phyloP scores from a whole-genome alignment of 2,797 vertebrate genomes.

The Eremophila alpestris region DNA sequence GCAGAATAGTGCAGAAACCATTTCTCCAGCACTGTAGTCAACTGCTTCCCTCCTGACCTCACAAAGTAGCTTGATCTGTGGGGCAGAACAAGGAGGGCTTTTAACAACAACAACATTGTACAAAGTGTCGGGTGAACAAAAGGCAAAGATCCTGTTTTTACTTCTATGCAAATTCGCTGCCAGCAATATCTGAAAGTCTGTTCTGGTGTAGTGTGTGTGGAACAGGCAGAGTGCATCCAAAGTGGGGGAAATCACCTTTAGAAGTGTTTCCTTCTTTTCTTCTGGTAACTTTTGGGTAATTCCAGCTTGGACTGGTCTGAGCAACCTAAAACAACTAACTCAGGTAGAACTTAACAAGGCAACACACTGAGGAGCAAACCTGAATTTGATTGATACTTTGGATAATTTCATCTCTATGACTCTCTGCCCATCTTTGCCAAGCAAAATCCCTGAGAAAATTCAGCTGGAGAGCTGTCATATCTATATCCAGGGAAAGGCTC shows the following conservation, averaged over 20 bases:
- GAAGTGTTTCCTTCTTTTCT: not conserved
- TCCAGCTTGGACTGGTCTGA: not conserved
- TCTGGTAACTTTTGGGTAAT: not conserved
- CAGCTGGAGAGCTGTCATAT: not conserved
- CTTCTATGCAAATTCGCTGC: not conserved
- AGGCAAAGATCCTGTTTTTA: not conserved
- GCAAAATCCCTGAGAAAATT: not conserved
- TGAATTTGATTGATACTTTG: not conserved
- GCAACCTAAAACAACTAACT: not conserved
- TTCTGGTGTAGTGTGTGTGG: not conserved
- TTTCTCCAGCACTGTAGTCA: not conserved
- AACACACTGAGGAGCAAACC: not conserved
- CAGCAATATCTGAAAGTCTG: not conserved
- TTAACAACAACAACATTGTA: not conserved
- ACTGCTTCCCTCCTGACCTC: not conserved
- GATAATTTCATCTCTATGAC: not conserved
- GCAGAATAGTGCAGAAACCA: not conserved
- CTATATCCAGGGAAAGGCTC: not conserved
- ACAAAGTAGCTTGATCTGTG: not conserved
- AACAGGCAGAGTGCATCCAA: not conserved
- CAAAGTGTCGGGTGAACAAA: not conserved
- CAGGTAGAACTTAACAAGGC: not conserved
- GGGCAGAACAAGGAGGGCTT: not conserved
- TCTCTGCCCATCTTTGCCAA: not conserved
- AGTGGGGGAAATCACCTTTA: not conserved